Evolutionary conservation across 2,113 vertebrate species (phyloP).

Genomic region (Ornithorhynchus anatinus): DNA sequence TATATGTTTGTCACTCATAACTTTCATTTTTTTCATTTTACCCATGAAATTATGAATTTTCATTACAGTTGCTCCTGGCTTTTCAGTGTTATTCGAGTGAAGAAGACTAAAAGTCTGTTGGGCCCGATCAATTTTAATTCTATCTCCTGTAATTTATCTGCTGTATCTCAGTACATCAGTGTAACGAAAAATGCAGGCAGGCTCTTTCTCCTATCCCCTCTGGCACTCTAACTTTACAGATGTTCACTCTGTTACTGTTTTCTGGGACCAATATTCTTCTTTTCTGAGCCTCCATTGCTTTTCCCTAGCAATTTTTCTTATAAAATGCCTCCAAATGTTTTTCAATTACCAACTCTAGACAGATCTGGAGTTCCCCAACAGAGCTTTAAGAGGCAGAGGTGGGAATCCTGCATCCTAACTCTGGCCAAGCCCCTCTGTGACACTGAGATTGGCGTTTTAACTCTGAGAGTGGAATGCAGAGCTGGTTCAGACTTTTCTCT

Average conservation of each 20-base stretch:
- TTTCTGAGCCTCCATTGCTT: conserved; percentile 13
- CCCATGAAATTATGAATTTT: conserved; percentile 38
- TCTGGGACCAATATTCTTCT: conserved; percentile 19
- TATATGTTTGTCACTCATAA: conserved; percentile 46
- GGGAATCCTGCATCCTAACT: too few species aligned
- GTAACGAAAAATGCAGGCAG: neutral
- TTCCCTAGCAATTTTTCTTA: conserved; percentile 11
- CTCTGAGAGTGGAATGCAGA: too few species aligned
- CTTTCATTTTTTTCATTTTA: conserved; percentile 48
- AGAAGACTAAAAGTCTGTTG: conserved; percentile 22
- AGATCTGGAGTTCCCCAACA: neutral
- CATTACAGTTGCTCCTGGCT: conserved; percentile 35
- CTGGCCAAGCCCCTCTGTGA: too few species aligned
- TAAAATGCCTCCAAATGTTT: conserved; percentile 14
- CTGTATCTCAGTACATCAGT: conserved; percentile 24
- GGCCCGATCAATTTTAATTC: conserved; percentile 55
- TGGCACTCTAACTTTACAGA: conserved; percentile 6
- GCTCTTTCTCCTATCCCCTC: neutral
- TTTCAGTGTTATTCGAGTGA: conserved; percentile 46
- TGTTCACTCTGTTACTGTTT: neutral
- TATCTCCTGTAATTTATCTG: conserved; percentile 46
- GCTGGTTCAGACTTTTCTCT: too few species aligned
- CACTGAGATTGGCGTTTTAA: too few species aligned
- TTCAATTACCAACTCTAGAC: neutral
- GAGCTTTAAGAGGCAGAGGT: conserved; percentile 9